Evolutionary conservation across 1,140 invertebrate species (phyloP).

Genomic region (Drosophila orena): DNA sequence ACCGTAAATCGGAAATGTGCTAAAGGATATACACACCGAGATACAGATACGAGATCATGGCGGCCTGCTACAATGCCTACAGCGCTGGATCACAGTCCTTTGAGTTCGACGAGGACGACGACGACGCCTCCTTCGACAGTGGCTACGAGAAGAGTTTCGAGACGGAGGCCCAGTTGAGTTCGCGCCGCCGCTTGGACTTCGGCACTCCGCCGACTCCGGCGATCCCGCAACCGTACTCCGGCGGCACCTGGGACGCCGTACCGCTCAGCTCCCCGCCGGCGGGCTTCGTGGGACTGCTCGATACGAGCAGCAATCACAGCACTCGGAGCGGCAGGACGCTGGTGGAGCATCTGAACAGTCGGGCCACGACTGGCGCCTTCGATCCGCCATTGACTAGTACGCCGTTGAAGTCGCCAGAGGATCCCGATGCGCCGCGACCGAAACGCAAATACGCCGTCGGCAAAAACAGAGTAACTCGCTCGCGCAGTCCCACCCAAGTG

Average conservation of each 20-base stretch:
- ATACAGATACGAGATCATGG: constrained; percentile 59
- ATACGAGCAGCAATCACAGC: constrained; percentile 81
- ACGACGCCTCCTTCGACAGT: constrained; percentile 89
- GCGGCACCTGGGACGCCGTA: constrained; percentile 45
- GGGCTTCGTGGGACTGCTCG: constrained; percentile 68
- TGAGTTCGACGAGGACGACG: constrained; percentile 88
- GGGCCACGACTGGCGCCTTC: constrained; percentile 51
- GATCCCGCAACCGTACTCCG: constrained; percentile 32
- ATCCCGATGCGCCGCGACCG: constrained; percentile 84
- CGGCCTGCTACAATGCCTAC: constrained; percentile 78
- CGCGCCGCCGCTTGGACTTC: constrained; percentile 70
- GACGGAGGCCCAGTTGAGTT: constrained; percentile 63
- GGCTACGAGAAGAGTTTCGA: constrained; percentile 89
- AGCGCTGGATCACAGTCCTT: constrained; percentile 75
- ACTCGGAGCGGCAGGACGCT: constrained; percentile 70
- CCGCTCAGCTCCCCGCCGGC: constrained; percentile 54
- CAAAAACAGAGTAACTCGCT: constrained; percentile 88
- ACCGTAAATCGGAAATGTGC: constrained; percentile 46
- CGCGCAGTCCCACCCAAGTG: constrained; percentile 90
- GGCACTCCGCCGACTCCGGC: constrained; percentile 14
- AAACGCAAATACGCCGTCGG: constrained; percentile 89
- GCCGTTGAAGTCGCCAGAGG: constrained; percentile 67
- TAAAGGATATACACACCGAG: constrained; percentile 3
- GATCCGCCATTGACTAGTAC: constrained; percentile 77
- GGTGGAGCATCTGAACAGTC: constrained; percentile 78